Evolutionary conservation across 53 echinoderm and acorn worm species (phyloP).

Genomic region (Antedon mediterranea): DNA sequence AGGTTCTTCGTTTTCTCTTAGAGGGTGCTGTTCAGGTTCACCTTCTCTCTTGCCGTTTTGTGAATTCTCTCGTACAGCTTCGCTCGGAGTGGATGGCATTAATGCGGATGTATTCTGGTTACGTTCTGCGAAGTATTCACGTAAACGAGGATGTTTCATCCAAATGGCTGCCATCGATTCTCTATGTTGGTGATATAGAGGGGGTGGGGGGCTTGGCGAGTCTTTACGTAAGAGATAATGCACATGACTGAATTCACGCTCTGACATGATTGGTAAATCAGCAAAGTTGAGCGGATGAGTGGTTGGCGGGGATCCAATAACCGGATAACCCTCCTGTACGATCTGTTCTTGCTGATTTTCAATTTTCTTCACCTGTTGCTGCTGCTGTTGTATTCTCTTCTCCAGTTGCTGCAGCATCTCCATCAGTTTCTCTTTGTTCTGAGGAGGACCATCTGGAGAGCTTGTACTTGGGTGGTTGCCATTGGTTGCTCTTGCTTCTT

Average conservation of each 20-base stretch:
- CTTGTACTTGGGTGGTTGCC: background rate
- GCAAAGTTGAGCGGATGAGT: background rate
- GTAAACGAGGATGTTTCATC: background rate
- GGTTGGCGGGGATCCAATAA: background rate
- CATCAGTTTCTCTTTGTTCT: constrained; percentile 88
- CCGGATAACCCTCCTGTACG: constrained; percentile 23
- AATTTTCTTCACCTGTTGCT: constrained; percentile 85
- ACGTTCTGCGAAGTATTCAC: background rate
- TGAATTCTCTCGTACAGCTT: background rate
- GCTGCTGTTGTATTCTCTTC: constrained; percentile 80
- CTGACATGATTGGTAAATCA: background rate
- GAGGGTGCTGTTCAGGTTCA: background rate
- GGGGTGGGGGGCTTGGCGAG: background rate
- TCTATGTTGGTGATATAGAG: background rate
- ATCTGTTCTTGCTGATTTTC: constrained; percentile 79
- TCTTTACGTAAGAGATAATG: background rate
- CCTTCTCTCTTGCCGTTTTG: background rate
- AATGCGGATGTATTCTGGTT: background rate
- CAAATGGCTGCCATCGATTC: background rate
- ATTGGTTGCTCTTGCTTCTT: background rate
- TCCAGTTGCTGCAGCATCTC: constrained; percentile 88
- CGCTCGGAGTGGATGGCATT: background rate
- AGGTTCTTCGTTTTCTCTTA: background rate
- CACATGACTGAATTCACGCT: background rate
- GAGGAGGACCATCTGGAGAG: constrained; percentile 1